Percentiles rank a stretch among this genome's conserved stretches.
Conservation (phyloP, 2,888 invertebrate species). For the Aethes cnicana region DNA sequence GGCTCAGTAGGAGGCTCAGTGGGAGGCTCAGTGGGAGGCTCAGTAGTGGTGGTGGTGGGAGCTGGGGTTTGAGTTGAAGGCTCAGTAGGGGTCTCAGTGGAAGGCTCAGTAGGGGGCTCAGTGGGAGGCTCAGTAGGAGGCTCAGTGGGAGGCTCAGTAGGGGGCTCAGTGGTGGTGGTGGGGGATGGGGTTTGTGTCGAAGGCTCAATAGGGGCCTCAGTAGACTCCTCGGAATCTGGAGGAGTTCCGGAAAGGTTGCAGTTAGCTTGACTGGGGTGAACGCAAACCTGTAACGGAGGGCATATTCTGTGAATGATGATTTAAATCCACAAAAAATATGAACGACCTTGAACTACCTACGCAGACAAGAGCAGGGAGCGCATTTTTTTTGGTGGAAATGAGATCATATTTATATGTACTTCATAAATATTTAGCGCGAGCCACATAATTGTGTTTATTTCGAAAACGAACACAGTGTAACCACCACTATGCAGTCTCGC, state of each 20-base stretch:
- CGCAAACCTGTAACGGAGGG: conserved; percentile 47
- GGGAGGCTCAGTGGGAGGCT: conserved; percentile 15
- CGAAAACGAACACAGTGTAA: too few species aligned
- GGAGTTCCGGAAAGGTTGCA: conserved; percentile 45
- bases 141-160: background rate
- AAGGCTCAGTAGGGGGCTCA: conserved; percentile 20
- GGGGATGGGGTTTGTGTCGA: conserved; percentile 11
- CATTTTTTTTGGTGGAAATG: too few species aligned
- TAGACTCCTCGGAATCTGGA: conserved; percentile 7
- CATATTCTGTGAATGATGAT: too few species aligned
- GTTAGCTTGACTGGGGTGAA: conserved; percentile 44
- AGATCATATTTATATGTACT: too few species aligned
- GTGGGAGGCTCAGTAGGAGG: conserved; percentile 21
- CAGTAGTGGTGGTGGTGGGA: conserved; percentile 2
- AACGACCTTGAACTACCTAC: too few species aligned
- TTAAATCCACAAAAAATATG: too few species aligned
- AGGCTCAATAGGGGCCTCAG: background rate
- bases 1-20: conserved; percentile 16
- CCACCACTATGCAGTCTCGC: too few species aligned
- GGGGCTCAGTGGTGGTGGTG: conserved; percentile 11
- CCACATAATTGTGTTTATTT: too few species aligned
- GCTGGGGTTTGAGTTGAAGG: too few species aligned
- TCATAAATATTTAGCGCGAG: too few species aligned
- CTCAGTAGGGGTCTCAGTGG: conserved; percentile 17
- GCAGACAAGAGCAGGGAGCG: too few species aligned